A percentile compares a stretch with the other conserved stretches of the same genome.
phyloP scores from a whole-genome alignment of 2,113 vertebrate species.

The Rutilus rutilus region DNA sequence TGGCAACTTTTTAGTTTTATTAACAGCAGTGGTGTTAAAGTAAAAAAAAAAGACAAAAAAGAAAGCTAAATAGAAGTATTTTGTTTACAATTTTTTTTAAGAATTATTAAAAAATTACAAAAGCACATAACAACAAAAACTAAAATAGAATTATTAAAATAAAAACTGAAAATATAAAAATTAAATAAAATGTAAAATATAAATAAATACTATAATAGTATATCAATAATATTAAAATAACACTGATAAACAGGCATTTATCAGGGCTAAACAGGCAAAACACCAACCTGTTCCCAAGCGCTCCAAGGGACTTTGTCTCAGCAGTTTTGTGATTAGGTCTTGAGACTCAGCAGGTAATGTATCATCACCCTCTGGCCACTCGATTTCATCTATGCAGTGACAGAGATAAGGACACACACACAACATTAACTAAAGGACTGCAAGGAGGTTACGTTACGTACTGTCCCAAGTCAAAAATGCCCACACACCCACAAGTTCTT shows the following conservation, averaged over 20 bases:
- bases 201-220: background rate
- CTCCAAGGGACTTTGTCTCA: conserved; percentile 89
- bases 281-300: conserved; percentile 88
- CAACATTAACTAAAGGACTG: background rate
- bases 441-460: too few species aligned
- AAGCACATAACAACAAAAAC: too few species aligned
- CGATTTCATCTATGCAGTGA: conserved; percentile 84
- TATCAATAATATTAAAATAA: background rate
- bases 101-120: too few species aligned
- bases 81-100: too few species aligned
- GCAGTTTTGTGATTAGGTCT: conserved; percentile 88
- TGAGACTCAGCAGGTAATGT: conserved; percentile 87
- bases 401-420: background rate
- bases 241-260: background rate
- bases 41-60: background rate
- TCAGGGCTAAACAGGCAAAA: background rate
- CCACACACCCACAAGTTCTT: background rate
- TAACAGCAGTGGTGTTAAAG: background rate
- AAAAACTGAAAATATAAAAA: background rate
- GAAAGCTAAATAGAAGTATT: too few species aligned
- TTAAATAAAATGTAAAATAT: background rate
- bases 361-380: conserved; percentile 93
- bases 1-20: background rate
- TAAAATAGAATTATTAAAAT: too few species aligned
- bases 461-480: background rate